Base-by-base conservation (phyloP, 2,888 invertebrate species). In the Morpho deidamia region DNA sequence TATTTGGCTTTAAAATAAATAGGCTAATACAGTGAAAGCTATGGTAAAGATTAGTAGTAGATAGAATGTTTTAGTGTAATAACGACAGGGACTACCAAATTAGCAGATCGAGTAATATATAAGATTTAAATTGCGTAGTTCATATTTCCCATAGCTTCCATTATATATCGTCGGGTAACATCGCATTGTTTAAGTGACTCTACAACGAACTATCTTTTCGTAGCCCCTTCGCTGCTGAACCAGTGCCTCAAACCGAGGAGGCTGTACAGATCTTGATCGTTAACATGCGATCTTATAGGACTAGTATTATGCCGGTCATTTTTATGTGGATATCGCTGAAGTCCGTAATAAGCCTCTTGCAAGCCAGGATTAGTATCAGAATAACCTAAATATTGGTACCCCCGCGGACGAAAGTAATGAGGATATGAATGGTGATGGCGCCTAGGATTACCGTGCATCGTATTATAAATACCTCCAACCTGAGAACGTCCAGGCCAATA, bases 1-100 rank as follows among this genome's bases (percentile, higher is more conserved):
- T 89, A 87, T 89, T 89, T 89, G 89, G 89, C 83, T 88, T 88
- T 85, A 80, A 83, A 86, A 89, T 88, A 86, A 88, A 87, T 89
- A 86, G 79, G 79, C 78, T 83, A 63, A 81, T 87, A 84, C 85
- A 84, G 72, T 83, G 85, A 83, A 86, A 85, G 87, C 88, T 82
- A 86, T 83, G 81, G 76, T 71, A 55, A 58, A 58, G 57, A 58
- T 40, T 51, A 47, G 44, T 53, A 59, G 12, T 44, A 23, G 23
- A n/a, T 23, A 23, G 23, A 23, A 53, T 43, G 35, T 58, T 48
- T 52, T 42, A 49, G 39, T 57, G 42, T 52, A 23, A 51, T 42
- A 49, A 43, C 46, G 51, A 39, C 34, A 40, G 35, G 38, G 23
- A 23, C 23, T 23, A 23, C 23, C 23, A 23, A 23, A 23, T 23